Percentiles rank a stretch among this genome's conserved stretches.
phyloP scores from a whole-genome alignment of 1,140 invertebrate genomes.

The Platyscapa corneri region DNA sequence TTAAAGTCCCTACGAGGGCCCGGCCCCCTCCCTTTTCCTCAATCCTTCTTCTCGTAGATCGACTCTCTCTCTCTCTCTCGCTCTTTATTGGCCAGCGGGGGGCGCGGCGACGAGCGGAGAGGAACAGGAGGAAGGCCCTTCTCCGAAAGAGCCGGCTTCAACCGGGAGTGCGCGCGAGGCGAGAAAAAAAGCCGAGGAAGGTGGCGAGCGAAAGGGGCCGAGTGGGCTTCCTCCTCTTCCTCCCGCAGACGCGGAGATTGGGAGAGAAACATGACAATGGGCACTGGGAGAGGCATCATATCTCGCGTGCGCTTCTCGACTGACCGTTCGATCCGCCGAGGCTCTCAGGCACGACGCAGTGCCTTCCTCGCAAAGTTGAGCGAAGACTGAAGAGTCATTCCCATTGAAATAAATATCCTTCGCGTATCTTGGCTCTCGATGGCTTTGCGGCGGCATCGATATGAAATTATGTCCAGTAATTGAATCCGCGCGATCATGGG shows the following conservation, averaged over 20 bases:
- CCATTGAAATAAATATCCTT: not conserved
- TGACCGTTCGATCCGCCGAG: not conserved
- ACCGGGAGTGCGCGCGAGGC: constrained; percentile 25
- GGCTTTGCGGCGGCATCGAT: not conserved
- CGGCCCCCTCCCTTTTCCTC: not conserved
- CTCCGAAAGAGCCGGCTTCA: not conserved
- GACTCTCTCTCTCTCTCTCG: not conserved
- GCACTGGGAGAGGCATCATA: not conserved
- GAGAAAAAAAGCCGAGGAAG: constrained; percentile 51
- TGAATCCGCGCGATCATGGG: no score
- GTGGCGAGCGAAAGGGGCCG: constrained; percentile 5
- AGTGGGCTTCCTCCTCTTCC: not conserved
- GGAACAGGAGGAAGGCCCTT: not conserved
- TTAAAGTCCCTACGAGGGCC: constrained; percentile 55
- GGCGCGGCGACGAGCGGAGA: no score
- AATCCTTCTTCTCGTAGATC: not conserved
- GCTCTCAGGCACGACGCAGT: not conserved
- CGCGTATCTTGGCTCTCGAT: not conserved
- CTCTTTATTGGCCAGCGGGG: not conserved
- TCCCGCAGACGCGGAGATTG: no score
- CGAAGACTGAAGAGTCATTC: not conserved
- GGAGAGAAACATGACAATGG: constrained; percentile 50
- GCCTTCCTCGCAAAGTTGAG: not conserved
- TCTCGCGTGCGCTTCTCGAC: not conserved
- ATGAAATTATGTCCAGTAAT: not conserved